Base-by-base conservation (phyloP, 1,140 invertebrate genomes). In the Drosophila kohkoa region DNA sequence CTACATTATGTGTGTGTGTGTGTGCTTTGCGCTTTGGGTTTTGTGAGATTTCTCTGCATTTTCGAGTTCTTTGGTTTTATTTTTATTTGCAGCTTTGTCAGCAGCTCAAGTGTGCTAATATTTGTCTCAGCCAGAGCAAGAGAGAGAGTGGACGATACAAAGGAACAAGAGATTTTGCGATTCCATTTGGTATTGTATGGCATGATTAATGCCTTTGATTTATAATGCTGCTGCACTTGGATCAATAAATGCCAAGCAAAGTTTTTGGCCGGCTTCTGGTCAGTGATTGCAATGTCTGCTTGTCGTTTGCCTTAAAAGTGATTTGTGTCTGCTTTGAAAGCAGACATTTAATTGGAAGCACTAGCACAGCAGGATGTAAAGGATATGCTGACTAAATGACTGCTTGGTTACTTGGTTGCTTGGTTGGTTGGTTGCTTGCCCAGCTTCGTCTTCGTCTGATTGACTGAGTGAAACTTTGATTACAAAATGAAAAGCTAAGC, bases 291-390 rank as follows among this genome's bases (percentile, higher is more conserved):
- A 75, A 51, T 45, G 41, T 41, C 35, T 28, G 57, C 20, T n/a
- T 25, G 25, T 38, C 6, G 35, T 52, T 11, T 69, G 62, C 60
- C 60, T 66, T 51, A 65, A 59, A 52, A 62, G 49, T 65, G 86
- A 79, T 82, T 74, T 62, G 63, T 71, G 77, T 71, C 57, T 77
- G 20, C 20, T 25, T 51, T 71, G 38, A 75, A 68, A 49, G 78
- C 69, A 77, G 68, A 75, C 54, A 80, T 83, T 87, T 82, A 79
- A 87, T 79, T 87, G 68, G 68, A 79, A 79, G 32, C 64, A 73
- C 20, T 6, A 28, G 30, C 63, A 62, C 64, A 66, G 41, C 15
- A 49, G 52, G 45, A 45, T 28, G 3, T 13, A 41, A 11, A 62
- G 16, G 11, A 46, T 35, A 69, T 25, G 49, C 48, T 57, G 16